These are phyloP conservation scores for Heteronetta atricapilla DNA, from an alignment of 2,113 vertebrate genomes.

Conservation along the genomic window DNA sequence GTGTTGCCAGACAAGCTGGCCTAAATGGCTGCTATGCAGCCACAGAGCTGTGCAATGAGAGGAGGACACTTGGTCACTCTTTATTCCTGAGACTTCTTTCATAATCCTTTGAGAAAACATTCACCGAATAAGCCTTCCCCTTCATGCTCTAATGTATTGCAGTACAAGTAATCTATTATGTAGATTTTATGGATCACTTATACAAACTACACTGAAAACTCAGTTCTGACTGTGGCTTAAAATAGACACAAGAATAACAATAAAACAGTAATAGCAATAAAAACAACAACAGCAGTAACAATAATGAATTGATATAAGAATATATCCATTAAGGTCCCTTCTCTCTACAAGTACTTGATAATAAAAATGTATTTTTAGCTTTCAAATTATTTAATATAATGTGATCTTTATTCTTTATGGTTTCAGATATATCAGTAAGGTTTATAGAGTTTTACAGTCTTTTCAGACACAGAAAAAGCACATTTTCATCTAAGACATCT, in stretches of 20 bases:
- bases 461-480: neutral
- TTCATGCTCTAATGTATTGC: neutral
- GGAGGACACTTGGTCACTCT: neutral
- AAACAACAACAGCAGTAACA: neutral
- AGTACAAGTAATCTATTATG: neutral
- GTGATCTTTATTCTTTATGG: neutral
- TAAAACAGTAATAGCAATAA: neutral
- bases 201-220: slow-evolving; percentile 8
- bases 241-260: slow-evolving; percentile 32
- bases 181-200: slow-evolving; percentile 31
- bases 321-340: neutral
- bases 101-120: neutral
- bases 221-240: slow-evolving; percentile 1
- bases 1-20: neutral
- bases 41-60: neutral
- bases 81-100: neutral
- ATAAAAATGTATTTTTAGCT: slow-evolving; percentile 35
- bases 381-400: neutral
- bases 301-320: neutral
- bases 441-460: neutral
- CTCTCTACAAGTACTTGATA: neutral
- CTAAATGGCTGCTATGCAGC: neutral
- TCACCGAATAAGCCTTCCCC: neutral
- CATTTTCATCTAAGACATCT: neutral
- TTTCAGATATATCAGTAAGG: neutral